Percentiles rank a stretch among this genome's conserved stretches.
Conservation (phyloP, 2,113 vertebrate species). For the Odocoileus virginianus region DNA sequence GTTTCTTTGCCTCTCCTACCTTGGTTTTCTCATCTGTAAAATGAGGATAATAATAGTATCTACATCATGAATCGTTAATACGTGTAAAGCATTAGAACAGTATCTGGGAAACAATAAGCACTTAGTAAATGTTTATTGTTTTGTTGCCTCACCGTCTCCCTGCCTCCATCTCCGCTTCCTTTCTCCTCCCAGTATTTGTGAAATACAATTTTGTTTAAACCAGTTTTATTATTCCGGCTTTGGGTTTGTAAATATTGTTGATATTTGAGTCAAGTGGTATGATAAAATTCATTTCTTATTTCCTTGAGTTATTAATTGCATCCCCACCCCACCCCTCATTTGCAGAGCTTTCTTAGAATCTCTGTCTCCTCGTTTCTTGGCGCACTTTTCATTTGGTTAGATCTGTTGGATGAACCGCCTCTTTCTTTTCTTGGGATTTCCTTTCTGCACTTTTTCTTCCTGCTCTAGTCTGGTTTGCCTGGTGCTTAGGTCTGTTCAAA, state of each 20-base stretch:
- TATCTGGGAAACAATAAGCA: neutral
- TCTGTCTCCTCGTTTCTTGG: neutral
- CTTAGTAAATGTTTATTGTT: neutral
- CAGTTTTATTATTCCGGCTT: neutral
- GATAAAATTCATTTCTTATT: conserved; percentile 1
- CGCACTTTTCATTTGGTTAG: neutral
- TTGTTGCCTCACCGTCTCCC: rapidly evolving
- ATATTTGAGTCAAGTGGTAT: neutral
- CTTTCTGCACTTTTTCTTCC: neutral
- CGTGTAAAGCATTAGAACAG: neutral
- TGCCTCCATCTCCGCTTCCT: neutral
- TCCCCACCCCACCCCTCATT: neutral
- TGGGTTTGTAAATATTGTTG: neutral
- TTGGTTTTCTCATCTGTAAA: neutral
- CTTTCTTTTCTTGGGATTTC: neutral
- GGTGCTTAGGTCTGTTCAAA: neutral
- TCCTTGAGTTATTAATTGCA: neutral
- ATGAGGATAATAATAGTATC: neutral
- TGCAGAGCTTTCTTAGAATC: neutral
- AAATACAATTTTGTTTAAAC: neutral
- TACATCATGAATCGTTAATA: neutral
- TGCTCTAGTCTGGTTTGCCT: neutral
- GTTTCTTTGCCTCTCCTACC: neutral
- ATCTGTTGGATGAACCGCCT: neutral
- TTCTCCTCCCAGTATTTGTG: neutral